Evolutionary conservation across 2,113 vertebrate genomes (phyloP).

Genomic region (Pelvicachromis taeniatus): DNA sequence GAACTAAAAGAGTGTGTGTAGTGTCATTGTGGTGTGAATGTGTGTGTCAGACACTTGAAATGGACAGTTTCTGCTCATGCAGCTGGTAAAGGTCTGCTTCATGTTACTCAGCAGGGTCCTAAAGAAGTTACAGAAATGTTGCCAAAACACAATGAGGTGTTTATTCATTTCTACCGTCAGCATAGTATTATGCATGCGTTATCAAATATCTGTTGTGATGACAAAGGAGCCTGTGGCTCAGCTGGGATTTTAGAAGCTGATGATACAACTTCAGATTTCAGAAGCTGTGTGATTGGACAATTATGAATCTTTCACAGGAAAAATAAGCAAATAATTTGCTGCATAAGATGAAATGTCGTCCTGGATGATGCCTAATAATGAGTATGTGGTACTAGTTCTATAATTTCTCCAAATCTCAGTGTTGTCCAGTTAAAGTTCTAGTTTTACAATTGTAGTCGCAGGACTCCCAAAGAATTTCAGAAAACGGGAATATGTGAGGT

Average conservation of each 20-base stretch:
- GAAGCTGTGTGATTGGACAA: too few species aligned
- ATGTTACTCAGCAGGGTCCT: not conserved
- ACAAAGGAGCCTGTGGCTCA: not conserved
- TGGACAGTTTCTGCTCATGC: not conserved
- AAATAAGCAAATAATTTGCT: too few species aligned
- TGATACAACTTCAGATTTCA: not conserved
- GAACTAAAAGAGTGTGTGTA: rapidly evolving
- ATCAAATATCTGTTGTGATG: not conserved
- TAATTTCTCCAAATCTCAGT: not conserved
- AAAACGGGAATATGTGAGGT: not conserved
- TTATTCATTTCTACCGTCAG: not conserved
- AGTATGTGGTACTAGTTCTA: not conserved
- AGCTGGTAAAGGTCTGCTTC: not conserved
- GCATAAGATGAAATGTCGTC: not conserved
- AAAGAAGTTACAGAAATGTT: not conserved
- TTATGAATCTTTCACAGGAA: not conserved
- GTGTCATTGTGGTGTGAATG: not conserved
- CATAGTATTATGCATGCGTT: not conserved
- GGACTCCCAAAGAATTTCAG: not conserved
- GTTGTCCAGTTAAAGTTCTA: not conserved
- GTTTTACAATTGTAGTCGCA: not conserved
- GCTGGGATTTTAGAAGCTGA: not conserved
- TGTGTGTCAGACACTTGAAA: not conserved
- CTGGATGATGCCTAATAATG: too few species aligned
- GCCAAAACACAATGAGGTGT: not conserved